These are phyloP conservation scores for Centropristis striata DNA, from an alignment of 2,113 vertebrate genomes.

Conservation along the genomic window DNA sequence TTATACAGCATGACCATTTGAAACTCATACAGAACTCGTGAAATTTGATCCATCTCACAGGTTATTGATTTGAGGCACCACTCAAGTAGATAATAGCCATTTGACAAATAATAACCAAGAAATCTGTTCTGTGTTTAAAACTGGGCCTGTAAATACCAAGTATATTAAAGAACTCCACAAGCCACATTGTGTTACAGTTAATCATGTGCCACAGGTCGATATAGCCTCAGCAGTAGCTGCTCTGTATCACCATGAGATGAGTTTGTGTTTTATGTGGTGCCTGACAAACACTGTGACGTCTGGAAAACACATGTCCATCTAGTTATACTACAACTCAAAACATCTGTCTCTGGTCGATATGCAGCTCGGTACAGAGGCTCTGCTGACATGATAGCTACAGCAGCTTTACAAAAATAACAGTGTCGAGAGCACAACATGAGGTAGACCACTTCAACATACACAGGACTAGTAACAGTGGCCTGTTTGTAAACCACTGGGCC, in stretches of 20 bases:
- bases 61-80: constrained; percentile 22
- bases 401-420: constrained; percentile 62
- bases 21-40: constrained; percentile 4
- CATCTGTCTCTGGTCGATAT: neutral
- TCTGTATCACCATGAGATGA: constrained; percentile 10
- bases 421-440: constrained; percentile 58
- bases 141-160: constrained; percentile 14
- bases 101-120: neutral
- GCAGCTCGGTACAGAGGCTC: neutral
- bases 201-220: neutral
- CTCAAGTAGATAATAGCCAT: constrained; percentile 9
- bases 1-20: constrained; percentile 4
- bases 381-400: constrained; percentile 42
- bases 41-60: constrained; percentile 30
- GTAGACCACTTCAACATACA: constrained; percentile 62
- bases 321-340: constrained; percentile 6
- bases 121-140: constrained; percentile 31
- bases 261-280: neutral
- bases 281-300: neutral
- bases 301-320: neutral
- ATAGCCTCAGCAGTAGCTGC: constrained; percentile 5
- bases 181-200: constrained; percentile 6
- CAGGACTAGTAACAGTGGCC: constrained; percentile 24
- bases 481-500: constrained; percentile 48
- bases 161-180: constrained; percentile 5